Evolutionary conservation across 1,140 invertebrate genomes (phyloP).

Genomic region (Tetraneura akinire): DNA sequence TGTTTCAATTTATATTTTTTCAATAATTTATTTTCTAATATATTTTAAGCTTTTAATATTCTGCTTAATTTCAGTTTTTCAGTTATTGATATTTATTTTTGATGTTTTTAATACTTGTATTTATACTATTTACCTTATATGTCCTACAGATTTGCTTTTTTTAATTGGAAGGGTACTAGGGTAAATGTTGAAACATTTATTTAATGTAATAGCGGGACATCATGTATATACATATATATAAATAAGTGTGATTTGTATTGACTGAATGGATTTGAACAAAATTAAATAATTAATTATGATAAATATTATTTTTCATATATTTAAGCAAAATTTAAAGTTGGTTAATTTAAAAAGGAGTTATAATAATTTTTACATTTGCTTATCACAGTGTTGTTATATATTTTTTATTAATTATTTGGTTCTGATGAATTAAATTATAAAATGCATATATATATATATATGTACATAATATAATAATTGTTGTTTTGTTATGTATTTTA

Average conservation of each 20-base stretch:
- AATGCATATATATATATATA: no score
- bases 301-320: not conserved
- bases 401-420: conserved; percentile 23
- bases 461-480: not conserved
- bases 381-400: conserved; percentile 50
- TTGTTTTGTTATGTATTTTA: conserved; percentile 46
- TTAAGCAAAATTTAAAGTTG: not conserved
- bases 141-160: not conserved
- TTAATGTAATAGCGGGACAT: not conserved
- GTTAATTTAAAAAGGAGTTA: not conserved
- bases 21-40: not conserved
- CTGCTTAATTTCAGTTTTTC: not conserved
- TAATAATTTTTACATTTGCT: conserved; percentile 29
- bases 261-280: conserved; percentile 36
- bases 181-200: no score
- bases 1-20: conserved; percentile 5
- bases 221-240: not conserved
- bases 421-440: conserved; percentile 1
- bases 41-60: conserved; percentile 14
- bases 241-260: not conserved
- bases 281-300: not conserved
- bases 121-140: not conserved
- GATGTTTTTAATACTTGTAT: conserved; percentile 17
- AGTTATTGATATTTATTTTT: conserved; percentile 37
- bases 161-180: not conserved